A percentile compares a stretch with the other conserved stretches of the same genome.
Conservation (phyloP, 2,888 invertebrate genomes). For the Nasonovia ribisnigri region DNA sequence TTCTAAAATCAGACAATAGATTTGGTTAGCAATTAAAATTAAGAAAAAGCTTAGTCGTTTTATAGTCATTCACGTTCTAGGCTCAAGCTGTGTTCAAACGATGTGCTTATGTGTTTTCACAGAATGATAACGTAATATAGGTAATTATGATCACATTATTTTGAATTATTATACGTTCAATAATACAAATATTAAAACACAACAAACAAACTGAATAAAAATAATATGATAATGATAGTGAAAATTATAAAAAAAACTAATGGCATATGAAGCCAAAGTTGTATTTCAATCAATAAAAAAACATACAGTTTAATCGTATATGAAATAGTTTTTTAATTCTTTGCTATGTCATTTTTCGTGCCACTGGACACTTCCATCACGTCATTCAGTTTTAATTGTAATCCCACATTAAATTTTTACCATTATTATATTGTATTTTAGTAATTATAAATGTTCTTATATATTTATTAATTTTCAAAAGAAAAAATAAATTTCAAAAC, state of each 20-base stretch:
- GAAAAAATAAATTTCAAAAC: background rate
- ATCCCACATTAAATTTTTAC: background rate
- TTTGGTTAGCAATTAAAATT: constrained; percentile 3
- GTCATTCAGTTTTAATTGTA: background rate
- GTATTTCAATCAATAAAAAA: background rate
- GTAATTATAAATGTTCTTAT: background rate
- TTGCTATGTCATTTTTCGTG: background rate
- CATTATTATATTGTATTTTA: background rate
- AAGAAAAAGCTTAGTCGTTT: background rate
- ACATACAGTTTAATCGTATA: background rate
- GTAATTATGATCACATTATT: background rate
- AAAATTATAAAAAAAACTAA: background rate
- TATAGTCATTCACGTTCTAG: background rate
- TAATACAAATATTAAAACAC: background rate
- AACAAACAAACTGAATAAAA: background rate
- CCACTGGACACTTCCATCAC: background rate
- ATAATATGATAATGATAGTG: background rate
- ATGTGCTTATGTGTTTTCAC: background rate
- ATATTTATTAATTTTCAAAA: background rate
- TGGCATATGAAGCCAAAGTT: background rate
- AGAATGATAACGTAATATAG: background rate
- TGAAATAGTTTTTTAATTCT: background rate
- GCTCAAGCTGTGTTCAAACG: constrained; percentile 37
- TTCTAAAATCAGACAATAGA: constrained; percentile 29
- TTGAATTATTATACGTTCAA: background rate